These are phyloP conservation scores for Leptinotarsa defecta DNA, from an alignment of 1,140 invertebrate genomes.

Conservation along the genomic window DNA sequence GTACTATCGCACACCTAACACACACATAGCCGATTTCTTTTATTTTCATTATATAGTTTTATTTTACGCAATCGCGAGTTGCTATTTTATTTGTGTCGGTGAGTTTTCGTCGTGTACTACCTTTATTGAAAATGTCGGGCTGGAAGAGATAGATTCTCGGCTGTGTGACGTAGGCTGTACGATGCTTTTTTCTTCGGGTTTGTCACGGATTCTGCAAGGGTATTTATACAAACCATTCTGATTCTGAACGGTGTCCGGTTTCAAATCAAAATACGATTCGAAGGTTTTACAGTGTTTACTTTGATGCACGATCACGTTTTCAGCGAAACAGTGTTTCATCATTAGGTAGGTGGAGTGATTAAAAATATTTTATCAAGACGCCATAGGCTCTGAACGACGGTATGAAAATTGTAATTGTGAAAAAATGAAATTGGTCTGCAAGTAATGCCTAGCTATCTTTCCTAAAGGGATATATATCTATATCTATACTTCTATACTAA, in stretches of 20 bases:
- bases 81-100: conserved; percentile 16
- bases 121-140: conserved; percentile 18
- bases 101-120: conserved; percentile 19
- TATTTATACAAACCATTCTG: neutral
- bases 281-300: neutral
- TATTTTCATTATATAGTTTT: neutral
- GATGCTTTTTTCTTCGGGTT: neutral
- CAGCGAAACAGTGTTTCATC: too few relatives aligned
- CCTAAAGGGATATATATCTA: too few relatives aligned
- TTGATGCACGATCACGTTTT: too few relatives aligned
- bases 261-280: neutral
- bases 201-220: neutral
- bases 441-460: too few relatives aligned
- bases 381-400: too few relatives aligned
- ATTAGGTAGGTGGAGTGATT: too few relatives aligned
- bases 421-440: too few relatives aligned
- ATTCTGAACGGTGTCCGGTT: conserved; percentile 1
- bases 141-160: neutral
- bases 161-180: neutral
- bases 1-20: neutral
- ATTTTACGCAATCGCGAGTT: neutral
- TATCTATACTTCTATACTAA: too few relatives aligned
- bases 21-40: neutral
- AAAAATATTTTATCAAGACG: too few relatives aligned
- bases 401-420: too few relatives aligned